These are phyloP conservation scores for Zosterops japonicus DNA, from an alignment of 2,113 vertebrate genomes.

Conservation along the genomic window DNA sequence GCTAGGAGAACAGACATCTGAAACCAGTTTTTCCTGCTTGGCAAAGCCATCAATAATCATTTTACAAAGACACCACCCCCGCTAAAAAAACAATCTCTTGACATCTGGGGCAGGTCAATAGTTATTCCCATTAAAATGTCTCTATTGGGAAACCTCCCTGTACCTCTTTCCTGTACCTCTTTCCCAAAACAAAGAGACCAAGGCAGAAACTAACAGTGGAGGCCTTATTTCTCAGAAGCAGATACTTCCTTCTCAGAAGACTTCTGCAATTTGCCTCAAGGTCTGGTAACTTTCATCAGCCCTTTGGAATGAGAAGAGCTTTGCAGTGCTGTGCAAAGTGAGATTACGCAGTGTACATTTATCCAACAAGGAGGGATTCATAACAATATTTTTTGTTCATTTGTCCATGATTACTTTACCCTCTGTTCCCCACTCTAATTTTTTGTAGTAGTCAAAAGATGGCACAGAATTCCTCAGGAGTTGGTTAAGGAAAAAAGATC, in stretches of 20 bases:
- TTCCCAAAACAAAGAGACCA: background rate
- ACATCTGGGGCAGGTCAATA: background rate
- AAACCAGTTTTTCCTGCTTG: background rate
- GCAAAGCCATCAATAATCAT: background rate
- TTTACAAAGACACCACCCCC: background rate
- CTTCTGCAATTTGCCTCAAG: background rate
- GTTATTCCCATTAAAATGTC: background rate
- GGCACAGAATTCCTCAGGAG: background rate
- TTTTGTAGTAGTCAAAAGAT: background rate
- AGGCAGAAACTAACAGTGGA: background rate
- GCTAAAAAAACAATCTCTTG: rapidly evolving
- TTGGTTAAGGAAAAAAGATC: background rate
- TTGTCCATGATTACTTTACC: background rate
- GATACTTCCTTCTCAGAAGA: background rate
- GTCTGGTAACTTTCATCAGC: background rate
- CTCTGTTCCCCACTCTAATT: background rate
- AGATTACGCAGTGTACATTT: rapidly evolving
- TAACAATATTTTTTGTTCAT: background rate
- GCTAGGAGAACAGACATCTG: background rate
- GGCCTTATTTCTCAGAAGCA: background rate
- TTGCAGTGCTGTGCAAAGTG: background rate
- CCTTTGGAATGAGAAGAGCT: background rate
- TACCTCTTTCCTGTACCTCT: background rate
- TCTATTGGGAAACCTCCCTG: background rate
- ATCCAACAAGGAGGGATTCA: background rate